Base-by-base conservation (phyloP, 2,888 invertebrate genomes). In the Nemotelus pantherinus region DNA sequence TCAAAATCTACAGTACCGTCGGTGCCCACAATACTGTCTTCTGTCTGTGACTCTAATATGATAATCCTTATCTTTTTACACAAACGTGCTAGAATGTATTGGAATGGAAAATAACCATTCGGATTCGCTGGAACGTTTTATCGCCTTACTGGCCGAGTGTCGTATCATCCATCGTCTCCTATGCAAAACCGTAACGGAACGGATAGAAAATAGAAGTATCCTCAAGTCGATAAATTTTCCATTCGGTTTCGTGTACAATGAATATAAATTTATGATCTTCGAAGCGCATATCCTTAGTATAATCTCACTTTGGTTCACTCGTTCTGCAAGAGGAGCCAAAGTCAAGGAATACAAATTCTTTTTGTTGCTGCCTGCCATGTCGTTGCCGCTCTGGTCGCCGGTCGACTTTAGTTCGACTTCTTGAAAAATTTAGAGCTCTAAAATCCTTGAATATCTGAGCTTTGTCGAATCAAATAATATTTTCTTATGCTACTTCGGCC, bases 191-290 rank as follows among this genome's bases (percentile, higher is more conserved):
- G 39, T 7, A 41, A 60, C 6, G 44, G 43, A 67, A 48, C 6
- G 3, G 3, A 47, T 39, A 70, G 47, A 70, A 70, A 55, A 70
- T n/a, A 68, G 25, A 6, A 47, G 53, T 55, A 70, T 70, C 55
- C 53, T 70, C 70, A 70, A 70, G 70, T 60, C 74, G 74, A 74
- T 74, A 74, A 74, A 74, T 74, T 74, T 74, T 74, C 60, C 60
- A 63, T 74, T 74, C 63, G 50, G 60, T 74, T 74, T 60, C 47
- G 63, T 74, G 74, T 74, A 74, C 74, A 74, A 74, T 74, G 74
- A 74, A 74, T 74, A 72, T 60, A 74, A 74, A 74, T 74, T 74
- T 74, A 74, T 74, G 74, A 74, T 74, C 74, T 63, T 74, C 48
- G 47, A 48, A 74, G 74, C 74, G 74, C 74, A 74, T 74, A 74